A percentile compares a stretch with the other conserved stretches of the same genome.
phyloP scores from a whole-genome alignment of 1,140 invertebrate species.

The Oscheius sp. region DNA sequence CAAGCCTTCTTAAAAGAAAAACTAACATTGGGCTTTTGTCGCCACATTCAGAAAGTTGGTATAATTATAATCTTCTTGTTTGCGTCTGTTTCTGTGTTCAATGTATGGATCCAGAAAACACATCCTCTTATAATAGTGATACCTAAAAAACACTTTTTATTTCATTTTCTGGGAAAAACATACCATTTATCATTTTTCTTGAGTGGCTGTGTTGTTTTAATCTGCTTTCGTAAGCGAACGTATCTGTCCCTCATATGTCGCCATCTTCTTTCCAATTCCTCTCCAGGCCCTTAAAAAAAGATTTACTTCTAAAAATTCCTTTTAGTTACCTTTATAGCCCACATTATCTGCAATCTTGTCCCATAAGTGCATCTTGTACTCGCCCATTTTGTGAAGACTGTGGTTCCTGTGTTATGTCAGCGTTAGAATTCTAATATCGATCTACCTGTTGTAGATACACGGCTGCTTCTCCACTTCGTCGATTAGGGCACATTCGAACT shows the following conservation, averaged over 20 bases:
- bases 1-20: background rate
- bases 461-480: background rate
- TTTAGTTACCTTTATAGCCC: conserved; percentile 1
- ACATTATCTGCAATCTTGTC: conserved; percentile 11
- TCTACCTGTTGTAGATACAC: conserved; percentile 21
- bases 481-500: background rate
- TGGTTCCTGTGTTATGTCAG: background rate
- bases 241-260: conserved; percentile 28
- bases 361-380: conserved; percentile 25
- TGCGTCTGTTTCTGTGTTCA: conserved; percentile 19
- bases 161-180: background rate
- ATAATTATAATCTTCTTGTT: background rate
- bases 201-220: background rate
- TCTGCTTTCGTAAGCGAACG: conserved; percentile 11
- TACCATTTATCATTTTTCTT: conserved; percentile 14
- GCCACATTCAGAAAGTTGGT: background rate
- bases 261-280: conserved; percentile 30
- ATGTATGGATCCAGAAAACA: conserved; percentile 31
- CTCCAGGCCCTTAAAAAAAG: background rate
- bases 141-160: background rate
- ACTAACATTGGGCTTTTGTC: background rate
- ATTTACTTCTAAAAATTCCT: background rate
- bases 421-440: background rate
- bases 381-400: conserved; percentile 24
- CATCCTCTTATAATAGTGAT: conserved; percentile 21